These are phyloP conservation scores for Muraenolepis orangiensis DNA, from an alignment of 2,797 vertebrate genomes.

Conservation along the genomic window DNA sequence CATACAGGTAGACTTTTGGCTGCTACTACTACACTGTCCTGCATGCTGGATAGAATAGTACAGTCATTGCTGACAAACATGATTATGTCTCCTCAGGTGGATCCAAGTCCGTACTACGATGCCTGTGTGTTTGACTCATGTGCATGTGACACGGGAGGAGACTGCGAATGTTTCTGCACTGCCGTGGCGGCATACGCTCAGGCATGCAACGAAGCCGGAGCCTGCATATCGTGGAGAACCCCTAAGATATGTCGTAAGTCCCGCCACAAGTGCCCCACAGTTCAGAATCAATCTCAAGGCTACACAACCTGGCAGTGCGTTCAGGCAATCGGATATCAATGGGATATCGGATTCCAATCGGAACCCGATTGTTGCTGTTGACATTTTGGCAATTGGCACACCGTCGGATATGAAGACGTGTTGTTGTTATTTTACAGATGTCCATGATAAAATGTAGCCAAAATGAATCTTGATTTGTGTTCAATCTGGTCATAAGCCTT, in stretches of 20 bases:
- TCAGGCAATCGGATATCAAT: neutral
- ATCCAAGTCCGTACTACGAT: conserved; percentile 76
- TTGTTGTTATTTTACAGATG: no score
- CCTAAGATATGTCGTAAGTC: conserved; percentile 81
- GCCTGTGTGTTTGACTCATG: conserved; percentile 82
- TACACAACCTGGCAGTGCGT: neutral
- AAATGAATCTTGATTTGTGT: no score
- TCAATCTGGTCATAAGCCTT: no score
- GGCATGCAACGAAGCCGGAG: conserved; percentile 74
- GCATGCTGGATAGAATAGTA: neutral
- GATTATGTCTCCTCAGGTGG: conserved; percentile 68
- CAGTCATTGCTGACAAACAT: neutral
- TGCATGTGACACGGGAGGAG: conserved; percentile 80
- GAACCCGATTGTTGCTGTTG: no score
- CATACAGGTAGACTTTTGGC: neutral
- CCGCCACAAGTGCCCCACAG: neutral
- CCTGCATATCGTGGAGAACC: conserved; percentile 80
- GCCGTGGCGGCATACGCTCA: conserved; percentile 80
- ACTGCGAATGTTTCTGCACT: conserved; percentile 83
- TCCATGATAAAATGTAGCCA: no score
- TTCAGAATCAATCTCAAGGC: neutral
- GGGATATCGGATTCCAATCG: no score
- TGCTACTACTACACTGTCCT: neutral
- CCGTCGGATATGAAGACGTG: no score
- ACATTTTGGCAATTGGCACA: neutral